Conservation (phyloP, 2,113 vertebrate species). For the Limnothrissa miodon region DNA sequence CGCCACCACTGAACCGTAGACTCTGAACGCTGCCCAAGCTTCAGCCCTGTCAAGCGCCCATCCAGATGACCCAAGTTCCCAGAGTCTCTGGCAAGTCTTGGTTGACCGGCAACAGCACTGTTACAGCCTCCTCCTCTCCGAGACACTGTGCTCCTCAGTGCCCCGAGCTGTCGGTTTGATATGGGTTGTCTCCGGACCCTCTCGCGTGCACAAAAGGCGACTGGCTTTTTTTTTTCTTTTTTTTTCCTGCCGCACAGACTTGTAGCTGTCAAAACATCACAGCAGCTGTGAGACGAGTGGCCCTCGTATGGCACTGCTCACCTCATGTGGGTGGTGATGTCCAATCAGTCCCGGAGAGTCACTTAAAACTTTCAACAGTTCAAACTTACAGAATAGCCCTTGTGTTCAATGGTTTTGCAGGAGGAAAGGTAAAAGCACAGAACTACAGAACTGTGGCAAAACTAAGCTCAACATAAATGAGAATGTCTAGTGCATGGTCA, state of each 20-base stretch:
- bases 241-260: not conserved
- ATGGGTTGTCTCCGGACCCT: not conserved
- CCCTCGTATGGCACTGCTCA: not conserved
- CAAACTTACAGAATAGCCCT: slow-evolving; percentile 1
- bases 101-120: not conserved
- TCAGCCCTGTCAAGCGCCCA: not conserved
- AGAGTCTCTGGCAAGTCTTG: not conserved
- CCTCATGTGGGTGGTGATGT: not conserved
- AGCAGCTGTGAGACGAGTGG: not conserved
- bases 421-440: not conserved
- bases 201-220: not conserved
- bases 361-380: slow-evolving; percentile 1
- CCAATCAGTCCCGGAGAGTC: not conserved
- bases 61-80: not conserved
- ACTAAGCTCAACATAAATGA: not conserved
- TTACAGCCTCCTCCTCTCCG: not conserved
- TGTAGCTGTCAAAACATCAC: not conserved
- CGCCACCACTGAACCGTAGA: not conserved
- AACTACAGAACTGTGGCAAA: no score
- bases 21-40: not conserved
- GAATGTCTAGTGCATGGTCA: not conserved
- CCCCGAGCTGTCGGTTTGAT: slow-evolving; percentile 11
- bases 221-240: not conserved
- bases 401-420: not conserved
- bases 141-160: not conserved